phyloP scores from a whole-genome alignment of 1,140 invertebrate species.

The Neodiprion lecontei region DNA sequence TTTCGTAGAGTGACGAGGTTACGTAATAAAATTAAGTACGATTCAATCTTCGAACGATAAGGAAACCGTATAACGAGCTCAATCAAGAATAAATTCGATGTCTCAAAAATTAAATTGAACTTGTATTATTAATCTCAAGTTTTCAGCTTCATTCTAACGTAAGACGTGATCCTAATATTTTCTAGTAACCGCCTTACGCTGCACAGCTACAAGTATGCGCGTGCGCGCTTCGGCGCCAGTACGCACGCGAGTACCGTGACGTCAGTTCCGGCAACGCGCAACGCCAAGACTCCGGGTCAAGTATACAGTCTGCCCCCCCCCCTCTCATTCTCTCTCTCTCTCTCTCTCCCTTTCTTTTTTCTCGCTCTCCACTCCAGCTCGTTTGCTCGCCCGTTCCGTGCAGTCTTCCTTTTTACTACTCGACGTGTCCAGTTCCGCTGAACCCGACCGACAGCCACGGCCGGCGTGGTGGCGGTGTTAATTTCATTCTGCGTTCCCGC shows the following conservation, averaged over 20 bases:
- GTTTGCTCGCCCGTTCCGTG: not conserved
- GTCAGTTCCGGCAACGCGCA: not conserved
- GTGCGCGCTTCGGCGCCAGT: not conserved
- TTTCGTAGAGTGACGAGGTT: too few relatives aligned
- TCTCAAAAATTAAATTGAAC: too few relatives aligned
- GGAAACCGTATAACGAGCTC: too few relatives aligned
- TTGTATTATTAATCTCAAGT: too few relatives aligned
- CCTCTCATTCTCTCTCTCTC: not conserved
- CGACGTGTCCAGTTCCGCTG: not conserved
- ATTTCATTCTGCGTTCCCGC: not conserved
- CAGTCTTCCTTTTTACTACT: not conserved
- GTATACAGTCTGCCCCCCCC: not conserved
- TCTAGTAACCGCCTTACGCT: too few relatives aligned
- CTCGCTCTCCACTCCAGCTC: not conserved
- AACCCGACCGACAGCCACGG: not conserved
- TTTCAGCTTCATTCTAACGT: too few relatives aligned
- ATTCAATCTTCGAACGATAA: too few relatives aligned
- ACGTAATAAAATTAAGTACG: too few relatives aligned
- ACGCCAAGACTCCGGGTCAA: not conserved
- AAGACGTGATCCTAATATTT: too few relatives aligned
- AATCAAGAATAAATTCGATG: too few relatives aligned
- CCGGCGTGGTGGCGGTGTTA: not conserved
- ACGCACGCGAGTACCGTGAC: not conserved
- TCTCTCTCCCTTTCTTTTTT: not conserved
- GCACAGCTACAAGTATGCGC: not conserved